Base-by-base conservation (phyloP, 2,113 vertebrate genomes). In the Falcunculus frontatus region DNA sequence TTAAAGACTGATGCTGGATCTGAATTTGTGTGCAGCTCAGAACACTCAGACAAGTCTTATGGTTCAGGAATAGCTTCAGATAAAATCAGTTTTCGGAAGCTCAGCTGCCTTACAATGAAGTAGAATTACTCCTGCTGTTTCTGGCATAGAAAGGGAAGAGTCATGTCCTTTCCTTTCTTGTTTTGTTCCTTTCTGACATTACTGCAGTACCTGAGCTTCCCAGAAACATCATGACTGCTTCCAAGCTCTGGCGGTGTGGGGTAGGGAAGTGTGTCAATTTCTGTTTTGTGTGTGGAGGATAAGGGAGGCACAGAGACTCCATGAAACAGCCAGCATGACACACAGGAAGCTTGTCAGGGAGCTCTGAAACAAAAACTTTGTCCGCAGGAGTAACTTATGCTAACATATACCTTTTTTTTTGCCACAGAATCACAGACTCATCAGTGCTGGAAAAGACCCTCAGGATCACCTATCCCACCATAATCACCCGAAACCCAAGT, bases 1-100 rank as follows among this genome's bases (percentile, higher is more conserved):
- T 56, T 77, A 37, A 67, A 79, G 23, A 29, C 10, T 68, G 39
- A n/a, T 4, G 4, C 6, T 55, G 49, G 21, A 55, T 64, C 44
- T 76, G 20, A 80, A 41, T 52, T 73, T 77, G 13, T 59, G 27
- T 50, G 22, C 25, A 89, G 30, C 33, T 93, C 39, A 64, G 47
- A 87, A 65, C 0, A 6, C 14, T 76, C 35, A 56, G 17, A 59
- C 17, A 55, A 63, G n/a, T 63, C 29, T 59, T 0, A 0, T 37
- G 15, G 32, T 65, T 87, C 69, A 69, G 10, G 16, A 33, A 49
- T 19, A 74, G 8, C 16, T 53, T 73, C 9, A 23, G 46, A 69
- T 55, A 87, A 73, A 76, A 76, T 50, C 37, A 63, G 4, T 3
- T 15, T 65, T 64, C 0, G 0, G 42, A 86, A 80, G 32, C 16